Conservation (phyloP, 64 coral and sea anemone genomes). For the Pocillopora damicornis region DNA sequence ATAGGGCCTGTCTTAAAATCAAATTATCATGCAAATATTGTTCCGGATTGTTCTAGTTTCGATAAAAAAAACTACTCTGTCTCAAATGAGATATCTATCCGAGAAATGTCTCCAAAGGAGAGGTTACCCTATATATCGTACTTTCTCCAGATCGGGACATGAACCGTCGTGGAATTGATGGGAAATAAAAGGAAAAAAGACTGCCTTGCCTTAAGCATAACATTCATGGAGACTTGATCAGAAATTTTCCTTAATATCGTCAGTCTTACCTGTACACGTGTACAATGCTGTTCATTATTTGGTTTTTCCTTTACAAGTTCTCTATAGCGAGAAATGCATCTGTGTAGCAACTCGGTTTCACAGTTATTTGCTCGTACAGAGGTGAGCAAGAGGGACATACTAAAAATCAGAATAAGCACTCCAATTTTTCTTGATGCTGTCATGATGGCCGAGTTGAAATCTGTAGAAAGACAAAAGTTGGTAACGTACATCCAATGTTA, state of each 20-base stretch:
- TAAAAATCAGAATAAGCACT: neutral
- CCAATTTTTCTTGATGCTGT: neutral
- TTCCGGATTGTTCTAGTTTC: no score
- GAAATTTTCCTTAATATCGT: neutral
- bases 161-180: no score
- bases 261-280: neutral
- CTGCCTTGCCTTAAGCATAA: neutral
- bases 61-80: no score
- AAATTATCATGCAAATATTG: no score
- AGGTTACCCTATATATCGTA: no score
- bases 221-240: neutral
- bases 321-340: slow-evolving; percentile 1
- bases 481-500: neutral
- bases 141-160: no score
- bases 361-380: neutral
- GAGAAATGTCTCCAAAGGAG: no score
- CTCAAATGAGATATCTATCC: no score
- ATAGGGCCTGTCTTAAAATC: no score
- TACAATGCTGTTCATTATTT: neutral
- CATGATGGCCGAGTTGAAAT: neutral
- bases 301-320: neutral
- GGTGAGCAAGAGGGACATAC: neutral
- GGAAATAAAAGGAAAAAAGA: no score
- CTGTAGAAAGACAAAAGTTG: neutral
- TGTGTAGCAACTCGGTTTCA: neutral